These are phyloP conservation scores for Ptychoptera albimana DNA, from an alignment of 2,888 invertebrate species.

Conservation along the genomic window DNA sequence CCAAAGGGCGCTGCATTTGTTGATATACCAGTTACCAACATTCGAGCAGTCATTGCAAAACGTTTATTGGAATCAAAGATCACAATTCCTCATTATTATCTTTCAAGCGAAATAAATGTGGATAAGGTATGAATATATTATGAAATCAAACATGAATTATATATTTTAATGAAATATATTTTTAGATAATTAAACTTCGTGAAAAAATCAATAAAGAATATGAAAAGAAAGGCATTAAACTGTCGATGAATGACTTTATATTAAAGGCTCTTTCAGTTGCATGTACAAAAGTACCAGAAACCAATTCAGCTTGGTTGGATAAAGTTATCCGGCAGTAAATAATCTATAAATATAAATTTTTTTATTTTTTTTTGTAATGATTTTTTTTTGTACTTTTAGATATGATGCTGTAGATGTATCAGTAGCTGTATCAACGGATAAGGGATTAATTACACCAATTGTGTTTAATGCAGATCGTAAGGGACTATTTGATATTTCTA, in stretches of 20 bases:
- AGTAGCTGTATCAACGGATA: slow-evolving; percentile 91
- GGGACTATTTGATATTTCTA: slow-evolving; percentile 71
- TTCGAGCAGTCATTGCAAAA: slow-evolving; percentile 79
- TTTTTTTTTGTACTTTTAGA: slow-evolving; percentile 29
- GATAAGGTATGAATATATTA: slow-evolving; percentile 44
- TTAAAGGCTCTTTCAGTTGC: slow-evolving; percentile 87
- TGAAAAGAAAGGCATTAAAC: slow-evolving; percentile 64
- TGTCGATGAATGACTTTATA: slow-evolving; percentile 92
- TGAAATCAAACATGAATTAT: slow-evolving; percentile 15
- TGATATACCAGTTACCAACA: slow-evolving; percentile 71
- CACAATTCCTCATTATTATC: slow-evolving; percentile 93
- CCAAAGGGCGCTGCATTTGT: slow-evolving; percentile 27
- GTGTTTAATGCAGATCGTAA: slow-evolving; percentile 81
- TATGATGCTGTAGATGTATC: slow-evolving; percentile 86
- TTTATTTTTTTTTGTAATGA: not conserved
- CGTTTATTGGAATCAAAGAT: slow-evolving; percentile 77
- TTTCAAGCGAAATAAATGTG: slow-evolving; percentile 71
- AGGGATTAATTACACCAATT: slow-evolving; percentile 93
- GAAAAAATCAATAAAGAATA: slow-evolving; percentile 62
- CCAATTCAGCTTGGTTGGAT: slow-evolving; percentile 93
- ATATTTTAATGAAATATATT: slow-evolving; percentile 1
- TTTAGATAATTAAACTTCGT: slow-evolving; percentile 44
- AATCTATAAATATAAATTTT: slow-evolving; percentile 1
- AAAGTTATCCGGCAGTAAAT: slow-evolving; percentile 81
- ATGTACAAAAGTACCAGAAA: slow-evolving; percentile 77